Evolutionary conservation across 2,797 vertebrate species (phyloP), one percentile per base, ranked within the genome.

Genomic region (Arvicola amphibius): DNA sequence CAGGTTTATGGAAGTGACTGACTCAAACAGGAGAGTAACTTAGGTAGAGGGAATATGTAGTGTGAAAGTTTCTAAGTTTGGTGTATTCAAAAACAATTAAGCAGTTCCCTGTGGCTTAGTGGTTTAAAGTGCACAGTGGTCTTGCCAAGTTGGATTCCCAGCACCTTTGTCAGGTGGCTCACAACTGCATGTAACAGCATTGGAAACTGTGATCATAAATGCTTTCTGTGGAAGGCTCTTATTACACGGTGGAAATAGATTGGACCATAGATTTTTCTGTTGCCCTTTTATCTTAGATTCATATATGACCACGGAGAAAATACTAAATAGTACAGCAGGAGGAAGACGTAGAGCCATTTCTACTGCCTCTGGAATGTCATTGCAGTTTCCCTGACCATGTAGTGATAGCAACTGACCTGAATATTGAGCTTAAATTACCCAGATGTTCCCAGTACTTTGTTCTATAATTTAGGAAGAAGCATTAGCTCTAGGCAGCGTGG

Each of bases 381-480:
- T 95, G 88, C 21, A 32, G 73, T 91, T 56, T 95, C 51, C 51
- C 37, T 95, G 53, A 67, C 63, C 59, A 29, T 86, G 43, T 79
- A 95, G 90, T 40, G 86, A 59, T 1, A 78, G 59, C 96, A 96
- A 40, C 9, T 46, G 94, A 59, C 17, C 25, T 96, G 34, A 88
- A 76, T 51, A 84, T 9, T 63, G 77, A 95, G 59, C 94, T 97
- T 88, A 92, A 94, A 95, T 73, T 89, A 88, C 86, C 81, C 77
- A 92, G 37, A 76, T 86, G 37, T 90, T 94, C 61, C 21, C 63
- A 65, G 73, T 17, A 71, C 46, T 89, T 21, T 0, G 0, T 12
- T 8, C 71, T 94, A 67, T 88, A 94, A 86, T 95, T 86, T 97
- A 97, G 76, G 56, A 91, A 96, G 0, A 46, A 96, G 0, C 34